phyloP scores from a whole-genome alignment of 2,888 invertebrate genomes.

The Erpobdella octoculata region DNA sequence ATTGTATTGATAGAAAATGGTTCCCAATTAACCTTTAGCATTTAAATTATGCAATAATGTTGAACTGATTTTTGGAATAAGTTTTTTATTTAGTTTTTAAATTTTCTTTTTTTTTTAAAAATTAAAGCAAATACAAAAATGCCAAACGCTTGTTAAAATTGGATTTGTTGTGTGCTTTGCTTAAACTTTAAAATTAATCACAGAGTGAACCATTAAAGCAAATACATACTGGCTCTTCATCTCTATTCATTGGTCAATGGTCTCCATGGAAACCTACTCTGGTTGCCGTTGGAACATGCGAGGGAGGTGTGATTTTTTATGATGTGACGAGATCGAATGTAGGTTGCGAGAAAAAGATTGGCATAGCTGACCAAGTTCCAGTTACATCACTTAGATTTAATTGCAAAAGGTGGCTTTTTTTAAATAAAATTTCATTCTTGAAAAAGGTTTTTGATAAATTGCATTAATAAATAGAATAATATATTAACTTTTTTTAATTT shows the following conservation, averaged over 20 bases:
- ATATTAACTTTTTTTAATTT: too few relatives aligned
- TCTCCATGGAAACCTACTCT: not conserved
- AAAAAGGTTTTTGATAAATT: not conserved
- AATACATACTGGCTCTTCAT: not conserved
- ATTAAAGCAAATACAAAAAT: too few relatives aligned
- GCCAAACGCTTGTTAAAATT: too few relatives aligned
- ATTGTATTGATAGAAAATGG: too few relatives aligned
- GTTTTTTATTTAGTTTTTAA: too few relatives aligned
- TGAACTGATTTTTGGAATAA: too few relatives aligned
- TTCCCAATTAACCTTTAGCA: too few relatives aligned
- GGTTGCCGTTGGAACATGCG: not conserved
- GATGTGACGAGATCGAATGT: not conserved
- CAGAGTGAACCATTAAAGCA: not conserved
- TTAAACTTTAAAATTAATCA: too few relatives aligned
- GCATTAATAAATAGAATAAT: too few relatives aligned
- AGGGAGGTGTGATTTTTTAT: not conserved
- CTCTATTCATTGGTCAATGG: not conserved
- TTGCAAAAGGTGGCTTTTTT: slow-evolving; percentile 2
- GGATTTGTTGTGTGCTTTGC: too few relatives aligned
- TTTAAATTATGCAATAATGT: too few relatives aligned
- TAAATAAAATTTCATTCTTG: not conserved
- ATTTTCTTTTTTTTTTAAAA: too few relatives aligned
- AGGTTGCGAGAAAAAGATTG: not conserved
- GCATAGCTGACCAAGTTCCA: not conserved
- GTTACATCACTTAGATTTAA: not conserved